Percentiles rank a stretch among this genome's conserved stretches.
These are phyloP conservation scores for Anthopleura xanthogrammica DNA, from an alignment of 92 coral and sea anemone species.

Conservation along the genomic window DNA sequence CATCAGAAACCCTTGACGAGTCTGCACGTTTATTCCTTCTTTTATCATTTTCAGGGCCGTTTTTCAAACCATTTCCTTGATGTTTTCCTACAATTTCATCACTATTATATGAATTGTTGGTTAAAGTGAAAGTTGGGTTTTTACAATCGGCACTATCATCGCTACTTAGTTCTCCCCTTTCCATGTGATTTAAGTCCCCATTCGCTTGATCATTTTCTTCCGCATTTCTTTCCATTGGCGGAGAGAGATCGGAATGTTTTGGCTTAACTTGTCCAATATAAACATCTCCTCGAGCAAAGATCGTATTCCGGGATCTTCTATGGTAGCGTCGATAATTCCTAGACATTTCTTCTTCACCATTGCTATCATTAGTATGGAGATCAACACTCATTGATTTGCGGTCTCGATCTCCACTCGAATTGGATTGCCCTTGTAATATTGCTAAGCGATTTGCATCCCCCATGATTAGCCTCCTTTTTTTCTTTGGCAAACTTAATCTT, in stretches of 20 bases:
- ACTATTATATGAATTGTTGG: slow-evolving; percentile 50
- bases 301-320: slow-evolving; percentile 73
- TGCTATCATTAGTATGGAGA: slow-evolving; percentile 10
- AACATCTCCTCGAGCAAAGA: slow-evolving; percentile 80
- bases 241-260: slow-evolving; percentile 3
- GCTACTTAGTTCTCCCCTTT: slow-evolving; percentile 23
- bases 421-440: slow-evolving; percentile 57
- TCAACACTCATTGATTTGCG: slow-evolving; percentile 4
- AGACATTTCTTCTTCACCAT: slow-evolving; percentile 23
- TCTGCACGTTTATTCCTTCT: background rate
- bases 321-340: slow-evolving; percentile 61
- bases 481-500: slow-evolving; percentile 89
- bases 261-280: slow-evolving; percentile 54
- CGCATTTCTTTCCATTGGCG: slow-evolving; percentile 17
- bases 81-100: slow-evolving; percentile 48
- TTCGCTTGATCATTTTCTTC: slow-evolving; percentile 8
- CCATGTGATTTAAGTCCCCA: slow-evolving; percentile 1
- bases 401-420: slow-evolving; percentile 44
- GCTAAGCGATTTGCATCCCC: slow-evolving; percentile 69
- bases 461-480: slow-evolving; percentile 71
- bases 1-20: background rate
- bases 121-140: slow-evolving; percentile 32
- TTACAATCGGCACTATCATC: background rate
- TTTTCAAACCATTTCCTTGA: background rate
- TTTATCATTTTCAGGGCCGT: background rate